A percentile compares a stretch with the other conserved stretches of the same genome.
Conservation (phyloP, 2,888 invertebrate species). For the Apoda limacodes region DNA sequence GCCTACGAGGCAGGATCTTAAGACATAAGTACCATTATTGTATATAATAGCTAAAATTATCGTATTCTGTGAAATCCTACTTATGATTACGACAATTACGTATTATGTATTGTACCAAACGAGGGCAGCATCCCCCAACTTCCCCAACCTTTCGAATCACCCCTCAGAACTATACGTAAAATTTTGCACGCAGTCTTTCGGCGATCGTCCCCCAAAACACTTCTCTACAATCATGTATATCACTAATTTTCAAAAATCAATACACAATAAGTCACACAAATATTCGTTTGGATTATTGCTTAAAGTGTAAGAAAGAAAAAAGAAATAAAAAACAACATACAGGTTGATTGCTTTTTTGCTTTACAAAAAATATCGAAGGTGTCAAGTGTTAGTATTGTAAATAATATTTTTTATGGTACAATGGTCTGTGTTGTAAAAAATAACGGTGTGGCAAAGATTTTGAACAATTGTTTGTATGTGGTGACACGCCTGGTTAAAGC, state of each 20-base stretch:
- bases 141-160: conserved; percentile 47
- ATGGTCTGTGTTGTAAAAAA: conserved; percentile 18
- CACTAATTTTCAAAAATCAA: conserved; percentile 23
- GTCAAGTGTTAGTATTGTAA: conserved; percentile 27
- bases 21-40: no score
- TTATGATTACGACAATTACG: no score
- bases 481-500: conserved; percentile 24
- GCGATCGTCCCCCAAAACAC: conserved; percentile 45
- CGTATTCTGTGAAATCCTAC: no score
- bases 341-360: neutral
- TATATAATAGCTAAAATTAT: no score
- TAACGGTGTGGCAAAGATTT: conserved; percentile 36
- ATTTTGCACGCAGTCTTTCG: conserved; percentile 53
- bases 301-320: no score
- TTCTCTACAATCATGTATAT: conserved; percentile 35
- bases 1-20: no score
- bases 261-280: conserved; percentile 25
- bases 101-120: no score
- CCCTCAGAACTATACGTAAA: conserved; percentile 38
- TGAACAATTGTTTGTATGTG: conserved; percentile 29
- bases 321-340: neutral
- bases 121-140: conserved; percentile 40
- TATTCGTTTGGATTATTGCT: conserved; percentile 23
- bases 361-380: conserved; percentile 9
- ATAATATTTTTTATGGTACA: conserved; percentile 27